A percentile compares a stretch with the other conserved stretches of the same genome.
Conservation (phyloP, 2,888 invertebrate species). For the Pycnomerus fuliginosus region DNA sequence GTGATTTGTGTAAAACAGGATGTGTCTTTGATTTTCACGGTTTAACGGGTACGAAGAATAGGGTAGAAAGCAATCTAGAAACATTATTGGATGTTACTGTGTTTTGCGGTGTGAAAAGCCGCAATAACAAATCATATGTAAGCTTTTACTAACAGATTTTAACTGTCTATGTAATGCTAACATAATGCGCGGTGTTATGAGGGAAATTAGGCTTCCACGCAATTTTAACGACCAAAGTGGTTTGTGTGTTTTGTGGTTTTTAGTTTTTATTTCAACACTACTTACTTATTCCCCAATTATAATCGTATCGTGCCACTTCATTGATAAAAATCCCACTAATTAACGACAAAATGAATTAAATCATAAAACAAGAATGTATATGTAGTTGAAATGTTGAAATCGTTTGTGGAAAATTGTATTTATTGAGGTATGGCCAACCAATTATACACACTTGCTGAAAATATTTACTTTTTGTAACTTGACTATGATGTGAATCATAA, state of each 20-base stretch:
- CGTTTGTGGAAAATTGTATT: too few species aligned
- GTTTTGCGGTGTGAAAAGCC: slow-evolving; percentile 51
- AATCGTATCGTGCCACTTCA: too few species aligned
- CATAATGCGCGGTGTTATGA: slow-evolving; percentile 51
- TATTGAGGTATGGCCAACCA: too few species aligned
- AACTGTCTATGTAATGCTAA: slow-evolving; percentile 53
- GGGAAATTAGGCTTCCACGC: slow-evolving; percentile 51
- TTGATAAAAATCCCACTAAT: too few species aligned
- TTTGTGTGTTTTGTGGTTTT: slow-evolving; percentile 47
- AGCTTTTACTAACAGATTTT: slow-evolving; percentile 55
- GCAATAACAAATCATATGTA: slow-evolving; percentile 54
- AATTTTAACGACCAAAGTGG: slow-evolving; percentile 50
- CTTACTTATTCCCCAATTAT: slow-evolving; percentile 36
- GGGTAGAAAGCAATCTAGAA: slow-evolving; percentile 18
- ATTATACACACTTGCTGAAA: too few species aligned
- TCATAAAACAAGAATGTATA: too few species aligned
- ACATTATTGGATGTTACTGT: slow-evolving; percentile 39
- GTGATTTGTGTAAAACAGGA: too few species aligned
- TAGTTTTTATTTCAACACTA: slow-evolving; percentile 38
- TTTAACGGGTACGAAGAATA: slow-evolving; percentile 7
- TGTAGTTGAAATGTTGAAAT: too few species aligned
- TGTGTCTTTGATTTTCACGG: neutral
- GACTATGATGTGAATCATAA: too few species aligned
- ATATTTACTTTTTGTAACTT: too few species aligned
- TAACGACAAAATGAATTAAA: too few species aligned